Conservation (phyloP, 1,140 invertebrate genomes). For the Hylaeus anthracinus region DNA sequence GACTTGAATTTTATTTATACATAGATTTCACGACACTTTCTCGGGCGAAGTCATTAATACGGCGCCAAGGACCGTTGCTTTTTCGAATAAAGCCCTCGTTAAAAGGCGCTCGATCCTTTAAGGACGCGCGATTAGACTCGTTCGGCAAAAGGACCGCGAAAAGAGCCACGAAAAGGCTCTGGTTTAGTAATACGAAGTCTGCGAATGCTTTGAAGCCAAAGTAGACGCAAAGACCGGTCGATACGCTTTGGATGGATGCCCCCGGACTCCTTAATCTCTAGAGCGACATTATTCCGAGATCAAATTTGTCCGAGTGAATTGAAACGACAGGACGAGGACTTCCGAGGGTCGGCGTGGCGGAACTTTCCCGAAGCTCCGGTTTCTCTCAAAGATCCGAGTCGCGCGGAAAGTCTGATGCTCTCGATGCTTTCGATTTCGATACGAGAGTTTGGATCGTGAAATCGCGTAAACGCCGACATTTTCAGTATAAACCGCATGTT, state of each 20-base stretch:
- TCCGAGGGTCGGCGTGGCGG: not conserved
- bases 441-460: too few relatives aligned
- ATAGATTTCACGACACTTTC: too few relatives aligned
- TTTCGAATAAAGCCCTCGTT: too few relatives aligned
- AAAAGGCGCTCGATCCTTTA: not conserved
- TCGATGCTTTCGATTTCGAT: too few relatives aligned
- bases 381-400: not conserved
- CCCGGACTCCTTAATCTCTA: constrained; percentile 20
- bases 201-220: not conserved
- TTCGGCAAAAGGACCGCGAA: not conserved
- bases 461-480: too few relatives aligned
- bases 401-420: too few relatives aligned
- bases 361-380: not conserved
- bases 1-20: too few relatives aligned
- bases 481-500: too few relatives aligned
- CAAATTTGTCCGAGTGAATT: not conserved
- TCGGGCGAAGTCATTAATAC: too few relatives aligned
- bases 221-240: constrained; percentile 11
- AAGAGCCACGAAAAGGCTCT: not conserved
- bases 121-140: not conserved
- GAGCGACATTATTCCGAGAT: constrained; percentile 16
- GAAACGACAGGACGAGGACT: not conserved
- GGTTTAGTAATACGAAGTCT: not conserved
- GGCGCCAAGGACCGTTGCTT: too few relatives aligned
- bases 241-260: constrained; percentile 23